Base-by-base conservation (phyloP, 2,888 invertebrate genomes). In the Malachius bipustulatus region DNA sequence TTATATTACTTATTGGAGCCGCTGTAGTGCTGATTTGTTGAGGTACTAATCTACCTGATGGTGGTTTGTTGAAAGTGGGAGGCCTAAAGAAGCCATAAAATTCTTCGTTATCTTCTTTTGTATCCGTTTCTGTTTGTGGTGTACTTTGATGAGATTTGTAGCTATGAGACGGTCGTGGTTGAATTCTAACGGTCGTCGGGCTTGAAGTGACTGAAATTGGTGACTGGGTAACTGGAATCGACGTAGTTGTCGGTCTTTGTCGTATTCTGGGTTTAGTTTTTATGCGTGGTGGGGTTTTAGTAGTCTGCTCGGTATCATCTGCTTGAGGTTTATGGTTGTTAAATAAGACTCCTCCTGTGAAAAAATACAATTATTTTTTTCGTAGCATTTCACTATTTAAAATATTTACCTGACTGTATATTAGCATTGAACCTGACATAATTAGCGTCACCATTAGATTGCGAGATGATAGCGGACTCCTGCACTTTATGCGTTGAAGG, bases 31-130 rank as follows among this genome's bases (percentile, higher is more conserved):
- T n/a, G n/a, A n/a, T n/a, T n/a, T n/a, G n/a, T n/a, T 36, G 36
- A 16, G n/a, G n/a, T n/a, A n/a, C n/a, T n/a, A n/a, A n/a, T n/a
- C n/a, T n/a, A n/a, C 35, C 36, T 38, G 44, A 31, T 4, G 13
- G 15, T 15, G 32, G 35, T 32, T 26, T 40, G 16, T 48, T 56
- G 48, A 62, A 67, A 39, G 54, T 63, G n/a, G 69, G 67, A 16
- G 57, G 49, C 34, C 66, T 59, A 40, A 67, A 63, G 43, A 69
- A 69, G 10, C 68, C 69, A 41, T 66, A 69, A 35, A 63, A 64
- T 41, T 65, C 60, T 37, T 63, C 61, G 26, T 57, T 48, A 16
- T 52, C 49, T 13, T 56, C 55, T 16, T 50, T 50, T 16, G 50
- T 52, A 11, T 37, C 32, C 12, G 42, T 39, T 1, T 40, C 34